phyloP scores from a whole-genome alignment of 2,888 invertebrate genomes.

The Eupithecia dodoneata region DNA sequence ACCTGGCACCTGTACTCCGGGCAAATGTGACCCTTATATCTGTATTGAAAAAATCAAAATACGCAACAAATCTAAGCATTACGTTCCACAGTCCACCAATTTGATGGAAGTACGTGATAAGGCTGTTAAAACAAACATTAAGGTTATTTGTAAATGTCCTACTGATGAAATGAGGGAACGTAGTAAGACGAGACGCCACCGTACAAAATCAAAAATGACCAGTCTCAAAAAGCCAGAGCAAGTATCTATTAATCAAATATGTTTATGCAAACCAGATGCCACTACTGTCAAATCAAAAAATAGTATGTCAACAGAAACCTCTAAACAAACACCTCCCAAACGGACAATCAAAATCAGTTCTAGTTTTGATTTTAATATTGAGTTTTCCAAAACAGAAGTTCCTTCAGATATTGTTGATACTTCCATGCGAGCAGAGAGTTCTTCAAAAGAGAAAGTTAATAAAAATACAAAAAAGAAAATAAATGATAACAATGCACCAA shows the following conservation, averaged over 20 bases:
- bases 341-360: not conserved
- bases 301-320: not conserved
- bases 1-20: constrained; percentile 50
- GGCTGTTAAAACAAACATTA: not conserved
- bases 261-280: not conserved
- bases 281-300: not conserved
- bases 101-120: not conserved
- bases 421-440: not conserved
- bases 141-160: constrained; percentile 5
- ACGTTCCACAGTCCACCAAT: not conserved
- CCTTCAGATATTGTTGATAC: not conserved
- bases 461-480: not conserved
- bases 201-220: not conserved
- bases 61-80: constrained; percentile 11
- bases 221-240: not conserved
- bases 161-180: not conserved
- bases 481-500: not conserved
- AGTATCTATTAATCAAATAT: not conserved
- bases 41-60: constrained; percentile 33
- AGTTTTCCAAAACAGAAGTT: not conserved
- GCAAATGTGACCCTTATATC: constrained; percentile 48
- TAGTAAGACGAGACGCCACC: not conserved
- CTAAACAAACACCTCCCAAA: not conserved
- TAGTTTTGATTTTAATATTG: constrained; percentile 8
- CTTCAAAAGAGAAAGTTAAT: not conserved